Base-by-base conservation (phyloP, 2,888 invertebrate species). In the Drosophila eohydei region DNA sequence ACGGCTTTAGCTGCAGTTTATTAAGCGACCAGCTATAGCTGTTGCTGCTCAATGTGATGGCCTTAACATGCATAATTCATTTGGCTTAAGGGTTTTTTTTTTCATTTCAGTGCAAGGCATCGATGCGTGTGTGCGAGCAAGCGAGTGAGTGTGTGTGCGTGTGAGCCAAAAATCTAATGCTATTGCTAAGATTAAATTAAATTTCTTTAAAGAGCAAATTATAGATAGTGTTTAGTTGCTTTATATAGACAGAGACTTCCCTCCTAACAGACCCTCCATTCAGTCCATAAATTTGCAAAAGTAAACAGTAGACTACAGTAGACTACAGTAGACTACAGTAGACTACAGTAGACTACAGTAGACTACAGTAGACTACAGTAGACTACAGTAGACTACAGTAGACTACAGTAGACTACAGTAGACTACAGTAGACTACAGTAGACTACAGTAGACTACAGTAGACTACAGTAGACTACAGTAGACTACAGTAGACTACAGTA, bases 1-100 rank as follows among this genome's bases (percentile, higher is more conserved):
- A 48, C 82, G 73, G 75, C 82, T 82, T 81, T 73, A 74, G 84
- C 80, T 83, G 71, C 73, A 79, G 75, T 87, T 86, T 87, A 87
- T 84, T 80, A 89, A 80, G 69, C 75, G 80, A 38, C 70, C 63
- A 59, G 64, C 64, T 43, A 67, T 50, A 61, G 68, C 48, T 48
- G 58, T 74, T 61, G 56, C 71, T 51, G 38, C 73, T 41, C 67
- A 54, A 28, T 70, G 60, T 66, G 69, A 54, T 73, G 61, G 54
- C 43, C 67, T 5, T 51, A 68, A 62, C 69, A 72, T 86, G 87
- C 80, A 86, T 88, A 83, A 87, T 86, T 87, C 79, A 86, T 87
- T 73, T 57, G 55, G 67, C 69, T 74, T 68, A 81, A 81, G 80
- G 68, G 61, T 64, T 71, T 76, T 70, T 76, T 70, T 71, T 50